phyloP scores from a whole-genome alignment of 2,888 invertebrate species.

The Phaonia tiefii region DNA sequence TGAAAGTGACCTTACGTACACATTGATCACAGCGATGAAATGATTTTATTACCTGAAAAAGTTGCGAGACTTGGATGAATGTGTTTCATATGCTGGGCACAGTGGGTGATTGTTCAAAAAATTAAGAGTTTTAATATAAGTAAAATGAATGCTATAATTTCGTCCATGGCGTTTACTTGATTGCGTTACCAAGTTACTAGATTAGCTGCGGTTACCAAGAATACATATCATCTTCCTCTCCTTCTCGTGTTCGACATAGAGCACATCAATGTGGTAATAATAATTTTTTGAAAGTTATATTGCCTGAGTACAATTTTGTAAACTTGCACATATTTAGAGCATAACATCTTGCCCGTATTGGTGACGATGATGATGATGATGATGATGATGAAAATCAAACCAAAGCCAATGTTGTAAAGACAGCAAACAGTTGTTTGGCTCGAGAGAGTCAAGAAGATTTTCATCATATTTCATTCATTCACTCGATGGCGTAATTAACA shows the following conservation, averaged over 20 bases:
- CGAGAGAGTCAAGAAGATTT: background rate
- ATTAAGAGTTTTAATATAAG: no score
- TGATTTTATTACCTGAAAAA: no score
- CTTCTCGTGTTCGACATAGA: constrained; percentile 11
- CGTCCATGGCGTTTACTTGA: no score
- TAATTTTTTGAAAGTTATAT: constrained; percentile 17
- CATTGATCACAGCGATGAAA: no score
- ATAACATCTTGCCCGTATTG: constrained; percentile 31
- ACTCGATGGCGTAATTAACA: constrained; percentile 11
- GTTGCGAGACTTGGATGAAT: no score
- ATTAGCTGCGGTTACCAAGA: background rate
- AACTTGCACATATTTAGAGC: constrained; percentile 55
- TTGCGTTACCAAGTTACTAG: background rate
- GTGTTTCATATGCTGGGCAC: no score
- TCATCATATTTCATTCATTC: constrained; percentile 7
- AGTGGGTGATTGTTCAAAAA: no score
- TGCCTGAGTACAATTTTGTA: background rate
- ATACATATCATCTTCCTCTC: constrained; percentile 43
- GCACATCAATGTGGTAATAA: constrained; percentile 6
- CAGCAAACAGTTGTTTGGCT: no score
- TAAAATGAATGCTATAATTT: background rate
- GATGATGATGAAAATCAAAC: background rate
- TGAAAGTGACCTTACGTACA: no score
- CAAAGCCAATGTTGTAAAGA: no score
- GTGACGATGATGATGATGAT: background rate